Evolutionary conservation across 2,113 vertebrate genomes (phyloP), one percentile per base, ranked within the genome.

Genomic region (Cygnus buccinator): DNA sequence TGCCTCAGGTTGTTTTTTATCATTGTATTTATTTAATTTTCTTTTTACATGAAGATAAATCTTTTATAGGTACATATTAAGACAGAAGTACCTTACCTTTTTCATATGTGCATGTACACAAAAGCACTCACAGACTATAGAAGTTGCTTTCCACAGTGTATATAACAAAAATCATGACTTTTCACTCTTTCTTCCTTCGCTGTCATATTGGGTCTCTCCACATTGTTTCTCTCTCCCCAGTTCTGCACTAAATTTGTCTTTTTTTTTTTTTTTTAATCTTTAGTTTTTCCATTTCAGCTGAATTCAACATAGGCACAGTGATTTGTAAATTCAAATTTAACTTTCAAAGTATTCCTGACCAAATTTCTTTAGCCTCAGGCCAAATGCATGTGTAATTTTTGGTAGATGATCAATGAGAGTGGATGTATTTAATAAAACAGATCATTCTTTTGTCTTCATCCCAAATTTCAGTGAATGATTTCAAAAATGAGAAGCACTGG

Each of bases 321-420:
- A 76, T 76, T 68, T 48, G 2, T 41, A 89, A 55, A 18, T 73
- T 83, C 35, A 85, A 72, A 90, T 52, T 75, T 68, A 59, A 55
- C 48, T 75, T 72, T 52, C 59, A 82, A 87, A 62, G 3, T 39
- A 7, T 3, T 76, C 0, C 0, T 44, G 39, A 43, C 46, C 46
- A 71, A 71, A 68, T 33, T 2, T 48, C 10, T 78, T 95, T 50
- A 63, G n/a, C 11, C 48, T 70, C 48, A 82, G 5, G 26, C 7
- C 46, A 94, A 65, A 85, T 44, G 2, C n/a, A 16, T 13, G 3
- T 26, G 3, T 10, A 78, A 11, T 65, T 90, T 87, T 70, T 83
- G 11, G 41, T 35, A 78, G 17, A 8, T 1, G 2, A 22, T 33
- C 19, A 65, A 2, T 17, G 48, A 9, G 31, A 78, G 71, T 65